Evolutionary conservation across 2,888 invertebrate genomes (phyloP), one percentile per base, ranked within the genome.

Genomic region (Scaptomyza parva): DNA sequence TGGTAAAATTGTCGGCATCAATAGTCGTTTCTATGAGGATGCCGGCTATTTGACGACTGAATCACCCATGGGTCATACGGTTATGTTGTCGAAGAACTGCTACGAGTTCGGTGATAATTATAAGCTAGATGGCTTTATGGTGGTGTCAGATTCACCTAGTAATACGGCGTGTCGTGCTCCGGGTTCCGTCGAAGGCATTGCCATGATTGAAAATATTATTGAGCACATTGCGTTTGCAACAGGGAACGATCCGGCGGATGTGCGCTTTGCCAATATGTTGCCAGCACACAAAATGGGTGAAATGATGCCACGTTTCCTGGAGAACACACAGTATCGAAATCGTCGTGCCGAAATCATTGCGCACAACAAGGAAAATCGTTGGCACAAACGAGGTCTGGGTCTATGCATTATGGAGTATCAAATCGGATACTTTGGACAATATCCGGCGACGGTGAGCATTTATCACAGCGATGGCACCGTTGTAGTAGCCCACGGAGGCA

Each of bases 301-400:
- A 6, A 92, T 94, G 90, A 89, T 94, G 48, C 90, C 92, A 0
- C 92, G 93, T 8, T 88, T 95, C 58, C 89, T 93, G 28, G 89
- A 91, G 59, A 92, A 92, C 60, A 92, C 85, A 0, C 93, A 95
- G 43, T 95, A 94, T 77, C 91, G 92, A 0, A 86, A 91, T 8
- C 92, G 95, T 9, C 93, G 92, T 73, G 89, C 90, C 57, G 93
- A 92, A 40, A 92, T 95, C 2, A 91, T 93, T 14, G 88, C 91
- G 7, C 95, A 94, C 82, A 96, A 96, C 82, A 91, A 92, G 72
- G 92, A 93, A 51, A 96, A 97, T 91, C 92, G 95, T 12, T 97
- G 97, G 97, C 95, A 94, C 80, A 97, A 97, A 89, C 93, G 94
- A 35, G 97, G 96, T 0, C 90, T 96, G 1, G 92, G 94, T n/a